phyloP scores from a whole-genome alignment of 2,113 vertebrate species.

The Bucco capensis region DNA sequence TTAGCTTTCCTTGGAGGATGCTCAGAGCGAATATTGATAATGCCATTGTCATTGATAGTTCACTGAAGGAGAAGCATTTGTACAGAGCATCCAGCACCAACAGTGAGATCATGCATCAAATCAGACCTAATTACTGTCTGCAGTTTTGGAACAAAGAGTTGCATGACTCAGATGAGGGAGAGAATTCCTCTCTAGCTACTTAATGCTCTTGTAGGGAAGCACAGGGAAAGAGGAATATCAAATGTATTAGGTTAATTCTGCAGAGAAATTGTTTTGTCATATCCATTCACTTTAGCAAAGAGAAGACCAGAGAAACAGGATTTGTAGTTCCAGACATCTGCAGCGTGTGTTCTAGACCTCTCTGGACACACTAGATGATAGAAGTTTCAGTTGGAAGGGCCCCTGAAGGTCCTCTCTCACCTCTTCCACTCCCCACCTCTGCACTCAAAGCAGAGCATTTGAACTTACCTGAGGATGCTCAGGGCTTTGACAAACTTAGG shows the following conservation, averaged over 20 bases:
- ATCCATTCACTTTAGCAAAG: neutral
- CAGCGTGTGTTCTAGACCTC: neutral
- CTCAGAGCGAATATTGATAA: constrained; percentile 50
- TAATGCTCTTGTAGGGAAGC: neutral
- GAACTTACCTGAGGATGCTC: rapidly evolving
- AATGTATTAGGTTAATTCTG: neutral
- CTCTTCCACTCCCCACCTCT: neutral
- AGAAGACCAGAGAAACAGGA: neutral
- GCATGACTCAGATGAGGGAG: constrained; percentile 68
- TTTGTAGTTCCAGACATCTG: neutral
- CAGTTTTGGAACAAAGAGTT: constrained; percentile 20
- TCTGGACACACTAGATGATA: neutral
- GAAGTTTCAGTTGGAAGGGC: neutral
- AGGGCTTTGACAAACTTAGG: neutral
- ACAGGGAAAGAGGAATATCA: neutral
- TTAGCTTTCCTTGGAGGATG: constrained; percentile 51
- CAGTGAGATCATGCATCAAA: constrained; percentile 63
- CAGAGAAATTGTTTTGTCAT: neutral
- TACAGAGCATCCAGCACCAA: constrained; percentile 51
- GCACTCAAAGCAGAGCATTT: neutral
- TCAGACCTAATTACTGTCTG: constrained; percentile 53
- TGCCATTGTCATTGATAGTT: constrained; percentile 58
- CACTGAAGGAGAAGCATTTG: constrained; percentile 57
- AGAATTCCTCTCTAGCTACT: constrained; percentile 42
- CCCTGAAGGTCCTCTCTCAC: neutral